These are phyloP conservation scores for Morone chrysops DNA, from an alignment of 2,113 vertebrate genomes.

Conservation along the genomic window DNA sequence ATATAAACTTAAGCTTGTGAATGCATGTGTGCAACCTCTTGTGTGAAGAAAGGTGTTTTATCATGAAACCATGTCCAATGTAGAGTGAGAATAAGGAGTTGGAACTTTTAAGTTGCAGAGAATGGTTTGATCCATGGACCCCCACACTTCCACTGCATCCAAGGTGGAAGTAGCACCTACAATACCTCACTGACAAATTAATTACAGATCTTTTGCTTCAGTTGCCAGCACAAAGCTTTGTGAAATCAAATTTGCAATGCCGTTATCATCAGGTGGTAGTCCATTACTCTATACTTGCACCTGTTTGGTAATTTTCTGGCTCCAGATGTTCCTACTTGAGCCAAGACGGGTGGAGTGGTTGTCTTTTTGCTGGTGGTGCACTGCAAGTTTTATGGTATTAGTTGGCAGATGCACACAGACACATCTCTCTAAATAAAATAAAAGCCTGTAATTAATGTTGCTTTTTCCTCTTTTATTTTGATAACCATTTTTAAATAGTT, in stretches of 20 bases:
- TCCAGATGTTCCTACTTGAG: background rate
- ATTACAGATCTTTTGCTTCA: background rate
- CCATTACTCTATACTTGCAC: slow-evolving; percentile 2
- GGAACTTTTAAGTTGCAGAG: background rate
- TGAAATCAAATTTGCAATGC: background rate
- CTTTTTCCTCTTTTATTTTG: background rate
- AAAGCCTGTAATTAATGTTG: background rate
- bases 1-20: slow-evolving; percentile 12
- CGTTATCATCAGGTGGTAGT: background rate
- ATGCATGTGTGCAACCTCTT: background rate
- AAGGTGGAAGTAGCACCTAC: background rate
- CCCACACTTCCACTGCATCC: background rate
- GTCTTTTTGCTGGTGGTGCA: background rate
- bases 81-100: background rate
- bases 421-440: background rate
- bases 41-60: background rate
- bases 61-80: background rate
- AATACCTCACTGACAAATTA: background rate
- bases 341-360: background rate
- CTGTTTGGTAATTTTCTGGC: slow-evolving; percentile 9
- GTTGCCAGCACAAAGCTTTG: background rate
- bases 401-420: background rate
- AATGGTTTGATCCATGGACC: background rate
- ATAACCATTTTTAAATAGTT: background rate
- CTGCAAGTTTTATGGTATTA: background rate